A percentile compares a stretch with the other conserved stretches of the same genome.
These are phyloP conservation scores for Bergia puertoricense DNA, from an alignment of 92 coral and sea anemone genomes.

Conservation along the genomic window DNA sequence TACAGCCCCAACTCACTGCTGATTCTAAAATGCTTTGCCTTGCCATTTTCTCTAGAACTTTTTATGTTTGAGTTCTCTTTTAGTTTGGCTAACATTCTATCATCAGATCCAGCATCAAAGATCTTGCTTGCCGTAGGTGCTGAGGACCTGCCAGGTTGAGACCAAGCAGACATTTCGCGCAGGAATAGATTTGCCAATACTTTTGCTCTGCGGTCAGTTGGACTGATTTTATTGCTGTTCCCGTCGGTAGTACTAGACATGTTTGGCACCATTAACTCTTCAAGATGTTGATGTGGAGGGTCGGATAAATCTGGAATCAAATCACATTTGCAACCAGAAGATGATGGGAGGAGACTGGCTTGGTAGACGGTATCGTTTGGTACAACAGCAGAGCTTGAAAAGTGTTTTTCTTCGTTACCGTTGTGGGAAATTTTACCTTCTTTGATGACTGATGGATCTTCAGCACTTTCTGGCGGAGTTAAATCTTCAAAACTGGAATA, in stretches of 20 bases:
- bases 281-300: neutral
- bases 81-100: neutral
- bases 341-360: constrained; percentile 1
- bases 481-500: no score
- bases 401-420: neutral
- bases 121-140: neutral
- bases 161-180: constrained; percentile 9
- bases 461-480: neutral
- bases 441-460: neutral
- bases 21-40: constrained; percentile 1
- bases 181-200: constrained; percentile 4
- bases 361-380: neutral
- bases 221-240: constrained; percentile 17
- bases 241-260: neutral
- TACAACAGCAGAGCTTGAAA: neutral
- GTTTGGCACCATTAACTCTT: neutral
- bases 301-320: neutral
- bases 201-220: constrained; percentile 14
- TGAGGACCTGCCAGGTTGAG: neutral
- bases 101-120: neutral
- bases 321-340: neutral
- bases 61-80: neutral
- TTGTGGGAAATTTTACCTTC: neutral
- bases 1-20: neutral
- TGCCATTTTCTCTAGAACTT: neutral